A percentile compares a stretch with the other conserved stretches of the same genome.
Conservation (phyloP, 2,113 vertebrate species). For the Campylomormyrus tamandua region DNA sequence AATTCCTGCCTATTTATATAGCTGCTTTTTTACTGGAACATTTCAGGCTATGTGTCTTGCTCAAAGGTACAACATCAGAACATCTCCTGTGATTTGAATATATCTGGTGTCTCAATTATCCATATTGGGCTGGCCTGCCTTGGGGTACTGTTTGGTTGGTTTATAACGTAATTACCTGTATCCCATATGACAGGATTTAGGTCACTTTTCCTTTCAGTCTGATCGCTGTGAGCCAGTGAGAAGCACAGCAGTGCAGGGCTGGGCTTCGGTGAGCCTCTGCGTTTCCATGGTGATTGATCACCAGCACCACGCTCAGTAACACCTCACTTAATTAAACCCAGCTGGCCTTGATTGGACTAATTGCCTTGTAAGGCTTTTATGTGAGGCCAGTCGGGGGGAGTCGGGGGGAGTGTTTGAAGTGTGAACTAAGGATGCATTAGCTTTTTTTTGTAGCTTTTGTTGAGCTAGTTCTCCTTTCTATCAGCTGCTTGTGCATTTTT, state of each 20-base stretch:
- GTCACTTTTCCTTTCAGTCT: neutral
- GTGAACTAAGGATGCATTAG: neutral
- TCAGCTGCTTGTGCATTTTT: neutral
- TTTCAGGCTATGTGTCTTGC: neutral
- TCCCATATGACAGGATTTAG: neutral
- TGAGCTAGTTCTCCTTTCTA: neutral
- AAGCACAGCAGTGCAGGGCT: neutral
- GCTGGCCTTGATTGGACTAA: neutral
- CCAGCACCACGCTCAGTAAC: neutral
- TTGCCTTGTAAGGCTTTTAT: neutral
- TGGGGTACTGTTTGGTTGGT: neutral
- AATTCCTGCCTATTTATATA: neutral
- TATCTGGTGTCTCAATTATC: neutral
- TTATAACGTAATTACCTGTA: neutral
- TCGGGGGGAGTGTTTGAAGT: neutral
- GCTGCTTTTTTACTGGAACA: neutral
- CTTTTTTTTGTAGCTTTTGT: neutral
- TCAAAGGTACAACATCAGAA: neutral
- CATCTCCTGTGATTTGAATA: constrained; percentile 7
- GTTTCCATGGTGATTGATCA: neutral
- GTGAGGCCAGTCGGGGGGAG: neutral
- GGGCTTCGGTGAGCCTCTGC: neutral
- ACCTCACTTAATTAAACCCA: neutral
- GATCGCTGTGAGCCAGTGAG: neutral
- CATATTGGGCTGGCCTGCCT: neutral